These are phyloP conservation scores for Saccostrea glomerata DNA, from an alignment of 1,140 invertebrate genomes.

Conservation along the genomic window DNA sequence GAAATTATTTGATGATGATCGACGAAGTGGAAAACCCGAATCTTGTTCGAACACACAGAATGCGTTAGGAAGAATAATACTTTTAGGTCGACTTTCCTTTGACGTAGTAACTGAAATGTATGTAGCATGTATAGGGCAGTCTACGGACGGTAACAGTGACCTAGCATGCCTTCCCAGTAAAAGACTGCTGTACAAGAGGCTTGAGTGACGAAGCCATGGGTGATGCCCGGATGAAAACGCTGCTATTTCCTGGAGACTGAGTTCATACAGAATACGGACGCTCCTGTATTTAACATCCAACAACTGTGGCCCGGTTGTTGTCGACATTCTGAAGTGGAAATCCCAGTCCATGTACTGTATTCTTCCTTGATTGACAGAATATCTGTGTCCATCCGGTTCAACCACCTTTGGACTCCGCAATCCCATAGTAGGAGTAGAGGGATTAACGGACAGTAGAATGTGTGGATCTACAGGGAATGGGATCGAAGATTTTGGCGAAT, in stretches of 20 bases:
- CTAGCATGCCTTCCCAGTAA: slow-evolving; percentile 60
- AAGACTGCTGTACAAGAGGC: slow-evolving; percentile 67
- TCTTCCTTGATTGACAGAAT: slow-evolving; percentile 57
- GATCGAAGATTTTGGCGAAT: slow-evolving; percentile 30
- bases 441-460: slow-evolving; percentile 35
- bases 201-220: slow-evolving; percentile 60
- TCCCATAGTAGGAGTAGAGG: slow-evolving; percentile 39
- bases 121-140: slow-evolving; percentile 71
- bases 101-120: slow-evolving; percentile 58
- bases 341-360: slow-evolving; percentile 66
- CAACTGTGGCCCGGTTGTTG: slow-evolving; percentile 61
- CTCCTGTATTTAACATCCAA: slow-evolving; percentile 62
- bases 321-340: slow-evolving; percentile 65
- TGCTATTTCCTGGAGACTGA: slow-evolving; percentile 70
- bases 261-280: slow-evolving; percentile 68
- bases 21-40: slow-evolving; percentile 63
- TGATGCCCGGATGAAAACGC: slow-evolving; percentile 66
- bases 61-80: slow-evolving; percentile 50
- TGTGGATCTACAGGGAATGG: slow-evolving; percentile 39
- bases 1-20: slow-evolving; percentile 52
- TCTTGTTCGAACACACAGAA: slow-evolving; percentile 75
- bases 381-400: slow-evolving; percentile 63
- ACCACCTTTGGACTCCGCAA: slow-evolving; percentile 52
- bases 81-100: slow-evolving; percentile 41
- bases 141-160: slow-evolving; percentile 68